Conservation (phyloP, 2,888 invertebrate genomes). For the Patella caerulea region DNA sequence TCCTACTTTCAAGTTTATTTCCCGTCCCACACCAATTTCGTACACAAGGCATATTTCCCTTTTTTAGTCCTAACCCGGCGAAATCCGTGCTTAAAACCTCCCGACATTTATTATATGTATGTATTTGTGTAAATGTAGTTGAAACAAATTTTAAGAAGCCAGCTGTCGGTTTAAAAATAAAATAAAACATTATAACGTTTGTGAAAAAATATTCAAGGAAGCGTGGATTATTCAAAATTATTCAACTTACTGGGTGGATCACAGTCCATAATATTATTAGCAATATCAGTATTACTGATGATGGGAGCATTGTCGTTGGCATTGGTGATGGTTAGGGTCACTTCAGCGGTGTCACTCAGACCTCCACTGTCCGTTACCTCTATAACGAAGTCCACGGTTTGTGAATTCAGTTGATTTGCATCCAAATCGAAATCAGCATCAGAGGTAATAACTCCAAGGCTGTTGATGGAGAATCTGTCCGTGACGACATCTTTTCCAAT, state of each 20-base stretch:
- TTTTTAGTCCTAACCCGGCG: too few species aligned
- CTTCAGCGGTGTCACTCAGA: not conserved
- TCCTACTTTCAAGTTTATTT: too few species aligned
- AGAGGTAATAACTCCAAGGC: not conserved
- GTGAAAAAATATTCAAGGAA: too few species aligned
- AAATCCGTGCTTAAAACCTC: too few species aligned
- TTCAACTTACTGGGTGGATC: not conserved
- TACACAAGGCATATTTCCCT: too few species aligned
- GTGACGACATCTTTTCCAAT: not conserved
- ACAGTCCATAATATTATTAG: slow-evolving; percentile 1
- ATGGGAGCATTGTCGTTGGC: slow-evolving; percentile 1
- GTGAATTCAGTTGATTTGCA: not conserved
- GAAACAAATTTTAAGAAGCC: too few species aligned
- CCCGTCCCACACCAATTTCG: too few species aligned
- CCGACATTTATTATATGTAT: too few species aligned
- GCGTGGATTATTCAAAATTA: too few species aligned
- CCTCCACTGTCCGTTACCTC: not conserved
- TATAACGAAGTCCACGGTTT: not conserved
- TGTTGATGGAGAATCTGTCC: not conserved
- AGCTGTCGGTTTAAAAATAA: too few species aligned
- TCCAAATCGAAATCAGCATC: not conserved
- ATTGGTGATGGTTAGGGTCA: not conserved
- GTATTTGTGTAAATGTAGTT: too few species aligned
- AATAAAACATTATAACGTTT: too few species aligned
- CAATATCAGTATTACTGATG: not conserved